Evolutionary conservation across 2,113 vertebrate genomes (phyloP).

Genomic region (Xiphias gladius): DNA sequence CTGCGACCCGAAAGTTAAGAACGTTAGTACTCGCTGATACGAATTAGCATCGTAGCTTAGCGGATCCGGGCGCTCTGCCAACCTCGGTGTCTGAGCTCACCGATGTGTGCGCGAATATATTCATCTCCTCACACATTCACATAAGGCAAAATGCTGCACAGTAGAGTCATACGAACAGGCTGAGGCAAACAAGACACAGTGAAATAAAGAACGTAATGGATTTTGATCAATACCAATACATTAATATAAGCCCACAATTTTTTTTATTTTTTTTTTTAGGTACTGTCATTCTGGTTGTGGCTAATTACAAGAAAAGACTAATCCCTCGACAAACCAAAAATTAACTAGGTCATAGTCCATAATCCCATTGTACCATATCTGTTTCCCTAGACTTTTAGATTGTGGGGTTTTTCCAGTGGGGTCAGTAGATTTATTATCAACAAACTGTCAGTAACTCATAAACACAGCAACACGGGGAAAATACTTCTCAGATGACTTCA

Average conservation of each 20-base stretch:
- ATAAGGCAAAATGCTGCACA: background rate
- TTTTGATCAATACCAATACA: no score
- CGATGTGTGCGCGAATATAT: no score
- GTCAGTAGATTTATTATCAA: constrained; percentile 51
- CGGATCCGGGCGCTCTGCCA: no score
- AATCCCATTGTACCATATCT: background rate
- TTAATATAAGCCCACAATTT: no score
- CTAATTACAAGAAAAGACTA: background rate
- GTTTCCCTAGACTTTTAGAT: background rate
- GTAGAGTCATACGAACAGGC: background rate
- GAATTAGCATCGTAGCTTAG: no score
- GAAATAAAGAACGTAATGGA: no score
- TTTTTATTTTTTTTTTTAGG: background rate
- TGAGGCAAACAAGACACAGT: no score
- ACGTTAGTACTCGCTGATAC: no score
- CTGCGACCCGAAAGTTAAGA: no score
- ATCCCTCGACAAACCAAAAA: background rate
- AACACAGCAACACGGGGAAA: constrained; percentile 38
- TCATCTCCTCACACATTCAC: no score
- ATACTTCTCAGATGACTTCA: constrained; percentile 34
- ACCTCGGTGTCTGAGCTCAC: no score
- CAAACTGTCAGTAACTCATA: constrained; percentile 35
- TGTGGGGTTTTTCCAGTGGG: constrained; percentile 5
- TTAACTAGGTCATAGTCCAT: background rate
- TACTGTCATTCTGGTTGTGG: background rate